Conservation (phyloP, 2,888 invertebrate genomes). For the Acanthosepion pharaonis region DNA sequence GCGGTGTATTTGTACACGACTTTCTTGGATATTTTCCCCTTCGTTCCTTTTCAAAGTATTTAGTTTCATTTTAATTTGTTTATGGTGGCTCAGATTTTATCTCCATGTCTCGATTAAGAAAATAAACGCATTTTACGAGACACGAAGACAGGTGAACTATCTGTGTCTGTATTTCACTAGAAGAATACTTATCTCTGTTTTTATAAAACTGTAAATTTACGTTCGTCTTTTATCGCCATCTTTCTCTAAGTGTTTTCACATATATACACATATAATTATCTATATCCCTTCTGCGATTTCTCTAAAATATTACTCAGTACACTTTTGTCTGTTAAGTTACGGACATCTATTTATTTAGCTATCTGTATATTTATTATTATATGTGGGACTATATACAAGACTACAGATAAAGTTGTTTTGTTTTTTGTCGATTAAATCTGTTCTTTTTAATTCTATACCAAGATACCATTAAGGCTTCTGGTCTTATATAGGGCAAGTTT, state of each 20-base stretch:
- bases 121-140: neutral
- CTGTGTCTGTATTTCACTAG: neutral
- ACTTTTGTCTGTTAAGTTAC: neutral
- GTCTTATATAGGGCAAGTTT: no score
- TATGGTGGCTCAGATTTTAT: neutral
- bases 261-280: neutral
- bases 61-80: constrained; percentile 6
- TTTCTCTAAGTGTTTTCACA: neutral
- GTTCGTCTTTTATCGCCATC: neutral
- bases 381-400: neutral
- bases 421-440: neutral
- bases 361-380: neutral
- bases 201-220: neutral
- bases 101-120: neutral
- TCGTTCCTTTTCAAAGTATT: neutral
- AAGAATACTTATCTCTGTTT: neutral
- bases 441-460: no score
- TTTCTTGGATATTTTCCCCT: neutral
- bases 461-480: no score
- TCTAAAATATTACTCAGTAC: neutral
- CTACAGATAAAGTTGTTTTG: neutral
- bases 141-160: neutral
- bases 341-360: neutral
- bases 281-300: neutral
- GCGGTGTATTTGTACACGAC: neutral